These are phyloP conservation scores for Sebastes hubbsi DNA, from an alignment of 2,797 vertebrate genomes.

Conservation along the genomic window DNA sequence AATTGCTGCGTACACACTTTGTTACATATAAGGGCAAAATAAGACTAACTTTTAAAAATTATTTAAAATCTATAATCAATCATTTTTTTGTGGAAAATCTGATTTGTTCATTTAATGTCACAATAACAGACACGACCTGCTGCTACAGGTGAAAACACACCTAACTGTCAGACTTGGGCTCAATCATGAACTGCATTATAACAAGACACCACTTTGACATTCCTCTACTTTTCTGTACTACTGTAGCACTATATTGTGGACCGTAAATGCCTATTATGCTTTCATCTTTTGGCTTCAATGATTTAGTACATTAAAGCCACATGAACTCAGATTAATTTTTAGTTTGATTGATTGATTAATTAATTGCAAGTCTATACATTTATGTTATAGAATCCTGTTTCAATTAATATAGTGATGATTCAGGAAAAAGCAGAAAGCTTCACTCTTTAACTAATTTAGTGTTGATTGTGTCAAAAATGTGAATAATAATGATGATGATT, in stretches of 20 bases:
- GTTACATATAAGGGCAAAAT: constrained; percentile 2
- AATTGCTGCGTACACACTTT: constrained; percentile 1
- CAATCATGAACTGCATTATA: background rate
- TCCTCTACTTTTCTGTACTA: background rate
- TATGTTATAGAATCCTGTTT: background rate
- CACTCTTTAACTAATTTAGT: background rate
- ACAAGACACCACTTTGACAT: background rate
- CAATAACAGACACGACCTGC: background rate
- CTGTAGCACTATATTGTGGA: background rate
- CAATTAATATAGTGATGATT: background rate
- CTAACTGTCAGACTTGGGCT: background rate
- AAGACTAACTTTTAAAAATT: background rate
- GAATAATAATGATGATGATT: constrained; percentile 31
- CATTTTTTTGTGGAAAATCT: background rate
- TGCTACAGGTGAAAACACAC: constrained; percentile 4
- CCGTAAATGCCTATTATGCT: background rate
- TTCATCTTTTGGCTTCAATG: background rate
- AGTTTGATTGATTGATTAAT: background rate
- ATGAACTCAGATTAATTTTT: background rate
- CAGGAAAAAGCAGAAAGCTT: background rate
- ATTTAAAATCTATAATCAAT: constrained; percentile 17
- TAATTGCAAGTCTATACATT: background rate
- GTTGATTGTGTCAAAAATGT: background rate
- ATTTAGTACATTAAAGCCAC: background rate
- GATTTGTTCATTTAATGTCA: constrained; percentile 1